Evolutionary conservation across 2,797 vertebrate genomes (phyloP).

Genomic region (Malurus splendens): DNA sequence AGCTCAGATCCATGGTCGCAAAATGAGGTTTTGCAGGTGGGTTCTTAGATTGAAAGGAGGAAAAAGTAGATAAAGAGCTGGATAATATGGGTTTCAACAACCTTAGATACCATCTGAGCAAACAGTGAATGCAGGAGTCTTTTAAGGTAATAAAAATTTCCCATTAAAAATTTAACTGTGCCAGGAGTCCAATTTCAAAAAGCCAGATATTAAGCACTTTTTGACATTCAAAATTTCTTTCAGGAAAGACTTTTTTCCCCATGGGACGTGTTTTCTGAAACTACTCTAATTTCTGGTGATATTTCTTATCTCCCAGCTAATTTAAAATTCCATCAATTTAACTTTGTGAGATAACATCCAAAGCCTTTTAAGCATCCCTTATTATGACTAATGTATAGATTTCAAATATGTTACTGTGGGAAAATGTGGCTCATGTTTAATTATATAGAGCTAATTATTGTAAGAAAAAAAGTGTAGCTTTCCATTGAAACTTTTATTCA

Average conservation of each 20-base stretch:
- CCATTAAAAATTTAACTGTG: neutral
- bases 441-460: neutral
- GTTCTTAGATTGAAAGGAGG: neutral
- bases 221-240: neutral
- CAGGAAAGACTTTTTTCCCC: neutral
- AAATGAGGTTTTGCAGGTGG: neutral
- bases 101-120: neutral
- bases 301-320: neutral
- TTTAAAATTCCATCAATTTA: neutral
- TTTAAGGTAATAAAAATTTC: neutral
- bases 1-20: neutral
- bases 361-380: neutral
- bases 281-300: neutral
- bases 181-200: neutral
- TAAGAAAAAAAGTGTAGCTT: neutral
- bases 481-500: neutral
- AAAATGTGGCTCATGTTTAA: neutral
- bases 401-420: neutral
- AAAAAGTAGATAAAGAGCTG: neutral
- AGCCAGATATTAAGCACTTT: neutral
- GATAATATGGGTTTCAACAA: neutral
- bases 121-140: neutral
- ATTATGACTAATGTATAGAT: neutral
- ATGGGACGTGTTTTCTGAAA: neutral
- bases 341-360: neutral